These are phyloP conservation scores for Drosophila tripunctata DNA, from an alignment of 2,888 invertebrate genomes.

Conservation along the genomic window DNA sequence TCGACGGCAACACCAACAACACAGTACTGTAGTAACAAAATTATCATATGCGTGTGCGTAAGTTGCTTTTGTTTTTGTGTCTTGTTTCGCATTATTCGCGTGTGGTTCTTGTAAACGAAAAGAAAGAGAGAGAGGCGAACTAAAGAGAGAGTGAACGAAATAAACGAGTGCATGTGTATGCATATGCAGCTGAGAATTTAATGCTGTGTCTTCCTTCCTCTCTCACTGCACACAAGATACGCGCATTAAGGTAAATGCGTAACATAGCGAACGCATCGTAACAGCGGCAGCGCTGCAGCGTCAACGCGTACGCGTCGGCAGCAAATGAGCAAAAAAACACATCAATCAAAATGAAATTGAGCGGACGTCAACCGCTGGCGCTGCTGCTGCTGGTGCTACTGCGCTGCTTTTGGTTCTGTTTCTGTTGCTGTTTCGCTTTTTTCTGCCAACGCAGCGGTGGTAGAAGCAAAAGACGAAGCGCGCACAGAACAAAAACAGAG, in stretches of 20 bases:
- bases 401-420: constrained; percentile 13
- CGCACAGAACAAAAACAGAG: constrained; percentile 38
- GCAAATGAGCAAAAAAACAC: constrained; percentile 36
- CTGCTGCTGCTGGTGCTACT: constrained; percentile 14
- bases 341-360: constrained; percentile 69
- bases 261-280: constrained; percentile 55
- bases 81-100: constrained; percentile 28
- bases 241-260: constrained; percentile 51
- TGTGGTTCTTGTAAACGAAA: constrained; percentile 30
- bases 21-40: constrained; percentile 23
- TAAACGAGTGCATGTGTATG: constrained; percentile 14
- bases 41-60: constrained; percentile 32
- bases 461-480: constrained; percentile 42
- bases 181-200: constrained; percentile 26
- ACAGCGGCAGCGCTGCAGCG: constrained; percentile 17
- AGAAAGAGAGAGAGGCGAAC: constrained; percentile 19
- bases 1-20: too few species aligned
- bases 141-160: constrained; percentile 7
- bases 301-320: constrained; percentile 10
- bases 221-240: background rate
- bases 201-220: constrained; percentile 15
- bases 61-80: constrained; percentile 29
- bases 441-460: constrained; percentile 57
- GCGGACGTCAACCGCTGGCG: constrained; percentile 48
- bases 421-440: constrained; percentile 30